Base-by-base conservation (phyloP, 2,797 vertebrate species). In the Sebastes taczanowskii region DNA sequence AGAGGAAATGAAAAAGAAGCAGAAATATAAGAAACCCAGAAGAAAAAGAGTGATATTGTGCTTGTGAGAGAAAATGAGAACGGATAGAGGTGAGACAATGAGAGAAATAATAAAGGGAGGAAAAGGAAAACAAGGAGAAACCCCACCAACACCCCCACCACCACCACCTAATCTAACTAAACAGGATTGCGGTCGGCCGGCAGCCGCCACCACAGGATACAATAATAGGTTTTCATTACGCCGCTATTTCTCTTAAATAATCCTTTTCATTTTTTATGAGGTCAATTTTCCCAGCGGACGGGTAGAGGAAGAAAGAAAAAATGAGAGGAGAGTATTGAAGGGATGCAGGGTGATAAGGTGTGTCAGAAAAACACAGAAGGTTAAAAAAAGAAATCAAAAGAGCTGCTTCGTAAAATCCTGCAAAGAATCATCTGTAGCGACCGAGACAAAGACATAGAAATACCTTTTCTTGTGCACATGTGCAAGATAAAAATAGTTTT, bases 261-360 rank as follows among this genome's bases (percentile, higher is more conserved):
- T 92, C 89, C 91, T 90, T 93, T 95, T 91, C 85, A 95, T 95
- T 94, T 95, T 95, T 95, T 91, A 96, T 94, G 94, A 94, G 92
- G 92, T 93, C 92, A 88, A 93, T 94, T 93, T 93, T 91, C 89
- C 90, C 80, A 6, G 76, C 3, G 38, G 83, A 81, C 30, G 80
- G 77, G 46, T 11, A 46, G 63, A 73, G 53, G 53, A 63, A 2
- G 64, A 6, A 22, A 76, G 58, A 73, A 1, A 13, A 38, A 13
- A 3, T 56, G 80, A 88, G 77, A 56, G 25, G 52, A 52, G 62
- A 20, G 64, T 25, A 60, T 35, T 35, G 46, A 71, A 70, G 80
- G 49, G 64, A 70, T 2, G 82, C 22, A 4, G 32, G 42, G 52
- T 18, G 64, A 74, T 16, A n/a, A 30, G 66, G 46, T 16, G 73